Evolutionary conservation across 2,888 invertebrate species (phyloP).

Genomic region (Liodrosophila aerea): DNA sequence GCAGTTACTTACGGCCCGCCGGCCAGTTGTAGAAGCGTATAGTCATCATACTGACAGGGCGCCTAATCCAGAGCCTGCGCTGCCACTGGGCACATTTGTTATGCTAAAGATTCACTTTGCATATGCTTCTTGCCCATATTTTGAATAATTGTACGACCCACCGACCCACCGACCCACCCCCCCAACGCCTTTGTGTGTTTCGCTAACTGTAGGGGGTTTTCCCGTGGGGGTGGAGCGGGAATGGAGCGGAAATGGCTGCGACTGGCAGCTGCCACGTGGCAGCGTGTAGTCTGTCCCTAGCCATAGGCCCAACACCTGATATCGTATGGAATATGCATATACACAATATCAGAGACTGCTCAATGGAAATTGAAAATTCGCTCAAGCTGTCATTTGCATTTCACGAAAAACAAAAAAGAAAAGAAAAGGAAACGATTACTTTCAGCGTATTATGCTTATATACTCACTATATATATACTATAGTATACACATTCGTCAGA

Average conservation of each 20-base stretch:
- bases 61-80: slow-evolving; percentile 44
- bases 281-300: not conserved
- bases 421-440: not conserved
- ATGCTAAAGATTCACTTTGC: slow-evolving; percentile 66
- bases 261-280: slow-evolving; percentile 27
- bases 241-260: slow-evolving; percentile 19
- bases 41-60: slow-evolving; percentile 43
- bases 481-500: slow-evolving; percentile 26
- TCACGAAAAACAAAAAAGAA: slow-evolving; percentile 1
- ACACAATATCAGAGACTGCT: slow-evolving; percentile 14
- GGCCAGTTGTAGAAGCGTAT: slow-evolving; percentile 20
- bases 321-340: slow-evolving; percentile 5
- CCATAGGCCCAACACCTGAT: slow-evolving; percentile 18
- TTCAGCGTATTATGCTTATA: slow-evolving; percentile 3
- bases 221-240: too few species aligned
- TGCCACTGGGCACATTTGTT: slow-evolving; percentile 44
- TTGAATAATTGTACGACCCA: slow-evolving; percentile 54
- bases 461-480: not conserved
- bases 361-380: slow-evolving; percentile 24
- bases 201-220: not conserved
- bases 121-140: slow-evolving; percentile 48
- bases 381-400: slow-evolving; percentile 21
- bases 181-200: not conserved
- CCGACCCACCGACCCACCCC: not conserved
- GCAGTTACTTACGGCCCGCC: slow-evolving; percentile 1